Evolutionary conservation across 1,140 invertebrate genomes (phyloP).

Genomic region (Neodiprion pinetum): DNA sequence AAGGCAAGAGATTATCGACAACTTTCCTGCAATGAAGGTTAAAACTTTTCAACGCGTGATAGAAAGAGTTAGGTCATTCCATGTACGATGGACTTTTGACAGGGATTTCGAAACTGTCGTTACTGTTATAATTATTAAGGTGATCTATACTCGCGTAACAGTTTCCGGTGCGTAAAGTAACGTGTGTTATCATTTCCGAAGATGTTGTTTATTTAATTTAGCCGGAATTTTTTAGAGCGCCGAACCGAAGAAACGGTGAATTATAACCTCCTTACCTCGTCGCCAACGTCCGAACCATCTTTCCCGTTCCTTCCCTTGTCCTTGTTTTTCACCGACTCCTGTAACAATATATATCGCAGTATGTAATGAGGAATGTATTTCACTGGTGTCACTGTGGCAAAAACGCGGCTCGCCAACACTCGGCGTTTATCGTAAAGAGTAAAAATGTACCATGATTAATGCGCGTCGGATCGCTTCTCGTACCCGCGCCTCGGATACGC

Average conservation of each 20-base stretch:
- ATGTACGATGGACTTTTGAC: too few species aligned
- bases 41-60: too few species aligned
- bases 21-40: too few species aligned
- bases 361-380: neutral
- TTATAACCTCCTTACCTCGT: slow-evolving; percentile 60
- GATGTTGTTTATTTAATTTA: too few species aligned
- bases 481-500: neutral
- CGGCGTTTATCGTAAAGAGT: neutral
- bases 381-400: neutral
- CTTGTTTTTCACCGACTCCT: slow-evolving; percentile 61
- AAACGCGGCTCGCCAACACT: neutral
- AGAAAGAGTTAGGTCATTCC: too few species aligned
- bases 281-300: slow-evolving; percentile 56
- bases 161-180: too few species aligned
- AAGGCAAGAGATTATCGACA: too few species aligned
- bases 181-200: too few species aligned
- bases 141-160: too few species aligned
- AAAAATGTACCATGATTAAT: slow-evolving; percentile 5
- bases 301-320: slow-evolving; percentile 59
- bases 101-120: too few species aligned
- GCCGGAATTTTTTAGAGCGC: too few species aligned
- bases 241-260: neutral
- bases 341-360: slow-evolving; percentile 42
- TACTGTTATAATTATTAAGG: too few species aligned
- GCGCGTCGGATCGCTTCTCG: neutral